These are phyloP conservation scores for Calameuta idolon DNA, from an alignment of 2,888 invertebrate genomes.

Conservation along the genomic window DNA sequence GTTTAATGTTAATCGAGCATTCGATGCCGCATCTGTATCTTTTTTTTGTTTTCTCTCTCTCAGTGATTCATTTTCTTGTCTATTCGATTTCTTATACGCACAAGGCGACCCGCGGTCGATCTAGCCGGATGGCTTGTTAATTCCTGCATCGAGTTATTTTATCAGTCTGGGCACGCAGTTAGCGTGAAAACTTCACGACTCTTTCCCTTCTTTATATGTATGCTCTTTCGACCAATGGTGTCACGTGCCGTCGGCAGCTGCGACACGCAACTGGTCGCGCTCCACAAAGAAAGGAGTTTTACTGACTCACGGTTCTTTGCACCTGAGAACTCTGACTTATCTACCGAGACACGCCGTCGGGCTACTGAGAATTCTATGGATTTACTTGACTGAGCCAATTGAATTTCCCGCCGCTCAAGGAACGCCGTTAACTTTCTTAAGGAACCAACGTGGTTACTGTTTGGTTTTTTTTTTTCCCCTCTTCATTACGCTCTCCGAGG, in stretches of 20 bases:
- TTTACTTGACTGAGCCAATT: background rate
- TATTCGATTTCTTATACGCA: background rate
- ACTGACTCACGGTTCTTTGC: background rate
- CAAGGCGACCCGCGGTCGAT: background rate
- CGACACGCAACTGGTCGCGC: background rate
- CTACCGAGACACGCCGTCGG: background rate
- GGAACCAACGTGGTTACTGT: background rate
- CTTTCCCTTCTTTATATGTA: background rate
- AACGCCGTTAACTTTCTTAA: background rate
- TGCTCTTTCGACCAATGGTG: background rate
- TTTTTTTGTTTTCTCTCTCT: too few relatives aligned
- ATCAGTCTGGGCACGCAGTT: background rate
- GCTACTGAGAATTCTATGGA: background rate
- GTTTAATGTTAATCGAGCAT: background rate
- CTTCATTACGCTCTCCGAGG: too few relatives aligned
- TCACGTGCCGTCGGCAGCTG: slow-evolving; percentile 4
- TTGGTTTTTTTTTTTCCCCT: background rate
- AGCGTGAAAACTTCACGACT: background rate
- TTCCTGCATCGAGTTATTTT: background rate
- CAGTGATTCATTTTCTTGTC: too few relatives aligned
- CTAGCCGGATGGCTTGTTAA: background rate
- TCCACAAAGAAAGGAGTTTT: background rate
- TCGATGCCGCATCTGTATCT: background rate
- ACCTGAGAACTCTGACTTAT: background rate
- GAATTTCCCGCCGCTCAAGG: background rate